A percentile compares a stretch with the other conserved stretches of the same genome.
Evolutionary conservation across 1,140 invertebrate genomes (phyloP).

Genomic region (Zaprionus vittiger): DNA sequence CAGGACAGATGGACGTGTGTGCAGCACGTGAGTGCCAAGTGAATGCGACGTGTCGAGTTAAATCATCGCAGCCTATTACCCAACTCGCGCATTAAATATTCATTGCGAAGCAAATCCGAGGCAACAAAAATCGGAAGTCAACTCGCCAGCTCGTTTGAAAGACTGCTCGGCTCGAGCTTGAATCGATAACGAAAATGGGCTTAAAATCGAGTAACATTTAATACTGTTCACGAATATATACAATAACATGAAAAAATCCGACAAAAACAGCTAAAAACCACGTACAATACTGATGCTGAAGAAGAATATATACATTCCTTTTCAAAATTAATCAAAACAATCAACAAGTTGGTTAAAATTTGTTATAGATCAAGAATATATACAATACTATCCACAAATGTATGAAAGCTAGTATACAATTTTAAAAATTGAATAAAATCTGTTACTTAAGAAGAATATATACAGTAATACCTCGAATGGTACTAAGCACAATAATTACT

Average conservation of each 20-base stretch:
- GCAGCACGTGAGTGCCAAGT: constrained; percentile 34
- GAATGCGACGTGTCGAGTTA: constrained; percentile 20
- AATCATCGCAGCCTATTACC: constrained; percentile 17
- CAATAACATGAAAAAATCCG: too few relatives aligned
- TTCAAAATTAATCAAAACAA: not conserved
- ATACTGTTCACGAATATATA: not conserved
- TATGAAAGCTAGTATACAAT: too few relatives aligned
- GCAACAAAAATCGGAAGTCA: not conserved
- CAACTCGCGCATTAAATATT: constrained; percentile 10
- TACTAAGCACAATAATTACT: too few relatives aligned
- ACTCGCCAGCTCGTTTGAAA: not conserved
- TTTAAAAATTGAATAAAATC: too few relatives aligned
- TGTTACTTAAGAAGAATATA: too few relatives aligned
- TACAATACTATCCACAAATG: not conserved
- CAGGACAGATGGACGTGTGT: constrained; percentile 5
- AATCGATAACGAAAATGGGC: not conserved
- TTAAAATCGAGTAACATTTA: not conserved
- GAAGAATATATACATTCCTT: not conserved
- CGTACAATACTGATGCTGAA: not conserved
- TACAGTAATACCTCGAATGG: too few relatives aligned
- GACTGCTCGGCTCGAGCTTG: not conserved
- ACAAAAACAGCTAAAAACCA: too few relatives aligned
- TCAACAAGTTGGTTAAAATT: not conserved
- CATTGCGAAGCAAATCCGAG: not conserved
- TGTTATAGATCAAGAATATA: not conserved